phyloP scores from a whole-genome alignment of 2,888 invertebrate species.

The Malthinus flaveolus region DNA sequence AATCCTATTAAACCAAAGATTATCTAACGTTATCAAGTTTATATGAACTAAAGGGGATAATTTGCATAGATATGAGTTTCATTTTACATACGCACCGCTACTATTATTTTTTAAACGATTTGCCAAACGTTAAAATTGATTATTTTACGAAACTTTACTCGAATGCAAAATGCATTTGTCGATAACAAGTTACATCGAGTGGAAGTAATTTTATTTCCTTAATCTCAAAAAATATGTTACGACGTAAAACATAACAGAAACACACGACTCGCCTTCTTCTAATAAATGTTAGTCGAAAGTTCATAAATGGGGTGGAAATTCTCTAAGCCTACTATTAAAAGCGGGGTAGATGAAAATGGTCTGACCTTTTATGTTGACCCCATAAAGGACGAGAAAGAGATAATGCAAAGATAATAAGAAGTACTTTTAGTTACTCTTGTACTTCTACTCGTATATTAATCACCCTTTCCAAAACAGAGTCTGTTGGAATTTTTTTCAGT shows the following conservation, averaged over 20 bases:
- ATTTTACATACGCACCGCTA: neutral
- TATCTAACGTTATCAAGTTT: slow-evolving; percentile 38
- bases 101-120: too few relatives aligned
- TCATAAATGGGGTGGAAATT: slow-evolving; percentile 39
- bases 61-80: slow-evolving; percentile 35
- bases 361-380: slow-evolving; percentile 26
- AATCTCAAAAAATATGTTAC: slow-evolving; percentile 12
- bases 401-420: slow-evolving; percentile 21
- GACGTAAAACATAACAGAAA: slow-evolving; percentile 15
- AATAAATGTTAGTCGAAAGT: slow-evolving; percentile 31
- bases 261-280: slow-evolving; percentile 21
- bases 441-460: slow-evolving; percentile 5
- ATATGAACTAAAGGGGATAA: slow-evolving; percentile 43
- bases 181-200: neutral
- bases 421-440: slow-evolving; percentile 10
- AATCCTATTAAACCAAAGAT: slow-evolving; percentile 35
- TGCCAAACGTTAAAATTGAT: too few relatives aligned
- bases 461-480: neutral
- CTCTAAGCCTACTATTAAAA: slow-evolving; percentile 31
- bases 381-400: slow-evolving; percentile 21
- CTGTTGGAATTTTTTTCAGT: too few relatives aligned
- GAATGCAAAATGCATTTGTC: neutral
- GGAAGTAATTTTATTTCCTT: neutral
- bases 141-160: too few relatives aligned
- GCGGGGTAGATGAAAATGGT: slow-evolving; percentile 19